A percentile compares a stretch with the other conserved stretches of the same genome.
Conservation (phyloP, 2,113 vertebrate genomes). For the Burhinus bistriatus region DNA sequence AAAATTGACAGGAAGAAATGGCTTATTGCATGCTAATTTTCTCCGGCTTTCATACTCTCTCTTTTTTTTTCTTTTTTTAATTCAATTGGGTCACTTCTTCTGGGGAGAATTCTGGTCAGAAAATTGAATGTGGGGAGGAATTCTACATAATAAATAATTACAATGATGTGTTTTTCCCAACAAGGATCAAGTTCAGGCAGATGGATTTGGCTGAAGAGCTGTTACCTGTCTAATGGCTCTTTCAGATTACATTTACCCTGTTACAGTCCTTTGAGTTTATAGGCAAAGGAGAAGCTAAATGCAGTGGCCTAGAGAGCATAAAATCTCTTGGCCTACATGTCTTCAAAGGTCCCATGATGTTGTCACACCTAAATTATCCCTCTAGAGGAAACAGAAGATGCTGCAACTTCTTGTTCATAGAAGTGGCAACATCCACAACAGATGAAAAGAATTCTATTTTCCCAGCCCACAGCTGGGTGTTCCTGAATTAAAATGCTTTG, state of each 20-base stretch:
- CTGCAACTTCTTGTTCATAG: not conserved
- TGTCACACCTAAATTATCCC: not conserved
- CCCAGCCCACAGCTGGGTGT: not conserved
- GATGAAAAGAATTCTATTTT: not conserved
- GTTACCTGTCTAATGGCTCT: not conserved
- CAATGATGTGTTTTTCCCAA: not conserved
- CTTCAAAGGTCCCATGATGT: not conserved
- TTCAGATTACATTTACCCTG: not conserved
- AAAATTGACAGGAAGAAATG: slow-evolving; percentile 46
- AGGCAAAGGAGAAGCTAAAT: not conserved
- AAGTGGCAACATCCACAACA: not conserved
- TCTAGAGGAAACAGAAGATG: not conserved
- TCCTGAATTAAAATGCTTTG: not conserved
- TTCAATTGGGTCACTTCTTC: slow-evolving; percentile 2
- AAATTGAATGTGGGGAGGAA: not conserved
- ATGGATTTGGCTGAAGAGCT: not conserved
- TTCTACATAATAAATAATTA: slow-evolving; percentile 10
- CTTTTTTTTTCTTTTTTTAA: not conserved
- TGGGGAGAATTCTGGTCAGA: not conserved
- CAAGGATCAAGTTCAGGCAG: slow-evolving; percentile 8
- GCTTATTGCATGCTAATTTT: slow-evolving; percentile 40
- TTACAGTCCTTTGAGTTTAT: not conserved
- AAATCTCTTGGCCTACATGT: not conserved
- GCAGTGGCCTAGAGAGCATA: not conserved
- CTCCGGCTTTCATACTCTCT: not conserved